Base-by-base conservation (phyloP, 1,140 invertebrate species). In the Alviniconcha marisindica region DNA sequence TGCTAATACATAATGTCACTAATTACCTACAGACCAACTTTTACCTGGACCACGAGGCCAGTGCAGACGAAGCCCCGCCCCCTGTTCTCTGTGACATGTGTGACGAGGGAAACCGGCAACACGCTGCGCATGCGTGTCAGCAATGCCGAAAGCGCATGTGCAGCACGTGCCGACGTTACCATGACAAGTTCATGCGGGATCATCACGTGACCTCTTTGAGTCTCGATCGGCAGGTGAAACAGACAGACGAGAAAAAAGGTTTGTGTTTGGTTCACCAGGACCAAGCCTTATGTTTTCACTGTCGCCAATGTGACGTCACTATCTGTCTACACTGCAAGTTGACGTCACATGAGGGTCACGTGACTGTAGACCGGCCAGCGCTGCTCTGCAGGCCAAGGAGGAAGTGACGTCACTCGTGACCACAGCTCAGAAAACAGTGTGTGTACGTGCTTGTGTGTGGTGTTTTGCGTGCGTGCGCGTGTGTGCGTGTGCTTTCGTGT, bases 261-360 rank as follows among this genome's bases (percentile, higher is more conserved):
- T 3, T 66, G 10, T 78, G 54, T n/a, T 28, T 38, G 54, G 54
- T 54, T 78, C 77, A 78, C 77, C 51, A 5, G 2, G 77, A 60
- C 77, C 77, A 78, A n/a, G 3, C 36, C 28, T 21, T 78, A 54
- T 78, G 77, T 24, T 78, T 78, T 54, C 77, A 78, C 51, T 78
- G 77, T 38, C 77, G n/a, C 12, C 48, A 78, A 24, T 78, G 77
- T 56, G 48, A 78, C 51, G 77, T 78, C 31, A 78, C 2, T 40
- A 78, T 78, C 77, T 78, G 77, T 18, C 54, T 78, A 31, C 77
- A 78, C 77, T 78, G 77, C 51, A 78, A 78, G 77, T 51, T 78
- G 48, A 56, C 77, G 48, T 78, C 77, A n/a, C 77, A 78, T 33
- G 77, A 78, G n/a, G 77, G 77, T 48, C 76, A 77, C 76, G 33